A percentile compares a stretch with the other conserved stretches of the same genome.
These are phyloP conservation scores for Phaethornis superciliosus DNA, from an alignment of 2,113 vertebrate genomes.

Conservation along the genomic window DNA sequence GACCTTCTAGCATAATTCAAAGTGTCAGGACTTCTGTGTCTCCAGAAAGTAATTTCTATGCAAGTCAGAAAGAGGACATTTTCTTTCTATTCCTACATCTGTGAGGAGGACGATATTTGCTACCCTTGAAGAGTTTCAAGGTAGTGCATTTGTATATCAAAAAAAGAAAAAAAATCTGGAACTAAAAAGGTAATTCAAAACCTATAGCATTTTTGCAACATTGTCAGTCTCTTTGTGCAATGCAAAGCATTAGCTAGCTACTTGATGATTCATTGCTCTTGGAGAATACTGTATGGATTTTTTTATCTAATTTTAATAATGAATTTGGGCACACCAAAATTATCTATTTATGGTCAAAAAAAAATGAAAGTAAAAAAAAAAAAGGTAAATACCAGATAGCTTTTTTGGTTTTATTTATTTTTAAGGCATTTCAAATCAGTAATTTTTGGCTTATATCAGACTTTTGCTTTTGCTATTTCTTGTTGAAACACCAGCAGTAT, in stretches of 20 bases:
- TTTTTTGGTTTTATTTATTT: not conserved
- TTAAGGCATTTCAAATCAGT: not conserved
- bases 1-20: not conserved
- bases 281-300: not conserved
- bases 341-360: not conserved
- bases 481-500: not conserved
- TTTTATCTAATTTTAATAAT: not conserved
- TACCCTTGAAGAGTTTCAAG: not conserved
- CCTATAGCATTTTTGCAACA: not conserved
- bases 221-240: not conserved
- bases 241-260: not conserved
- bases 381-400: not conserved
- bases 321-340: not conserved
- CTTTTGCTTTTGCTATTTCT: not conserved
- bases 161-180: not conserved
- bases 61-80: not conserved
- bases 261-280: not conserved
- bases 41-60: not conserved
- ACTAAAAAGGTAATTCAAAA: not conserved
- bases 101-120: not conserved
- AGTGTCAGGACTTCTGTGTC: not conserved
- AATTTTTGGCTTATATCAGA: not conserved
- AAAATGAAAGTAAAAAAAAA: not conserved
- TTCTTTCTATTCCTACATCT: not conserved
- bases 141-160: not conserved